phyloP scores from a whole-genome alignment of 2,888 invertebrate genomes.

The Ichneumoninae sp. region DNA sequence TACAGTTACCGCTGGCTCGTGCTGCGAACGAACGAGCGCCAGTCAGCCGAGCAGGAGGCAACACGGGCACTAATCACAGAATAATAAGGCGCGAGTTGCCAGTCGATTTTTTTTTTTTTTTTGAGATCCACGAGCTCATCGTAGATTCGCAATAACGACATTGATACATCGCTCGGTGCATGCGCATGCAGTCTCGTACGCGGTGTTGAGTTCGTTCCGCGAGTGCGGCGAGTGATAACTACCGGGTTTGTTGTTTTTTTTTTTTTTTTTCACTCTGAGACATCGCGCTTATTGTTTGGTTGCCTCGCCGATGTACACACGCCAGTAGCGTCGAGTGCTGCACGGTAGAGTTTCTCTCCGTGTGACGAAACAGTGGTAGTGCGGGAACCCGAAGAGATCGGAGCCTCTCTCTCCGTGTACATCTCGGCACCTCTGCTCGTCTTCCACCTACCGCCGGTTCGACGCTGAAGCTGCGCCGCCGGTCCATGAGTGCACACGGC shows the following conservation, averaged over 20 bases:
- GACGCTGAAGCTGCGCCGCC: conserved; percentile 11
- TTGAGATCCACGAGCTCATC: conserved; percentile 69
- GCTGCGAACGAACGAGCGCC: conserved; percentile 74
- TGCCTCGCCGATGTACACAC: neutral
- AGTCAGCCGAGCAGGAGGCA: conserved; percentile 18
- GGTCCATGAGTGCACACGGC: conserved; percentile 58
- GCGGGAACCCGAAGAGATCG: neutral
- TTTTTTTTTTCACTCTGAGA: neutral
- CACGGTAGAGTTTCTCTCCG: neutral
- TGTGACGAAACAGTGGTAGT: conserved; percentile 16
- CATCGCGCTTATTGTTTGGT: neutral
- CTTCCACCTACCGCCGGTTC: conserved; percentile 6
- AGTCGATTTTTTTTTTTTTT: conserved; percentile 12
- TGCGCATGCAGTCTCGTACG: neutral
- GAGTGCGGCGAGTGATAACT: conserved; percentile 49
- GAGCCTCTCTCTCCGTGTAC: neutral
- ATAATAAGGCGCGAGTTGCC: conserved; percentile 3
- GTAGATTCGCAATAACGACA: conserved; percentile 50
- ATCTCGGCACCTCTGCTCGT: conserved; percentile 3
- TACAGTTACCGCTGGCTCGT: conserved; percentile 81
- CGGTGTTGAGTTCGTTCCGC: conserved; percentile 33
- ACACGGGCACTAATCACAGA: conserved; percentile 11
- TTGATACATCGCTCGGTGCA: neutral
- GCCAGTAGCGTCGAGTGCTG: conserved; percentile 16
- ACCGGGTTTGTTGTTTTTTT: conserved; percentile 10